Evolutionary conservation across 2,797 vertebrate genomes (phyloP).

Genomic region (Neosilurus hyrtlii): DNA sequence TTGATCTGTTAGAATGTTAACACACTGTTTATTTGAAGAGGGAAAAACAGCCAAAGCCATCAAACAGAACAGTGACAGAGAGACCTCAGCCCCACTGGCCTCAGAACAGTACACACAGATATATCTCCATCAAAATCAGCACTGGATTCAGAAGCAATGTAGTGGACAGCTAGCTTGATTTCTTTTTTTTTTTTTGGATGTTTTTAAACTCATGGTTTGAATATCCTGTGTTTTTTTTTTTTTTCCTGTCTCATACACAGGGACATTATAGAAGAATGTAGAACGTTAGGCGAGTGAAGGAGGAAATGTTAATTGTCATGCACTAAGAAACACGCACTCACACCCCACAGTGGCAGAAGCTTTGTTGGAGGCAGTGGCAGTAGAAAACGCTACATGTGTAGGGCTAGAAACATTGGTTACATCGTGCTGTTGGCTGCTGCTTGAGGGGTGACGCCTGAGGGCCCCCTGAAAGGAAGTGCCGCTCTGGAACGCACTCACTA

Average conservation of each 20-base stretch:
- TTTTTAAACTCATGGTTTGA: conserved; percentile 46
- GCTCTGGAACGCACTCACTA: conserved; percentile 99
- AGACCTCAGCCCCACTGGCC: conserved; percentile 79
- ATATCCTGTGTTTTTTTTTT: conserved; percentile 54
- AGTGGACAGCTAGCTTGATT: conserved; percentile 62
- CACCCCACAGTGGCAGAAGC: conserved; percentile 99
- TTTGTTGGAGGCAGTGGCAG: conserved; percentile 91
- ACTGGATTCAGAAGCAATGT: conserved; percentile 72
- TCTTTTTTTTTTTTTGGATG: neutral
- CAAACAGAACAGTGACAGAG: conserved; percentile 71
- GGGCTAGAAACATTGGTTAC: conserved; percentile 99
- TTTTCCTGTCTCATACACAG: conserved; percentile 45
- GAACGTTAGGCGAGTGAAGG: conserved; percentile 89
- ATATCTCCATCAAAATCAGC: conserved; percentile 69
- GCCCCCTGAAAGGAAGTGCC: conserved; percentile 99
- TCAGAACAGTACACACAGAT: conserved; percentile 81
- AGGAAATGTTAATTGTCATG: conserved; percentile 98
- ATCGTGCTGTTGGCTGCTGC: conserved; percentile 99
- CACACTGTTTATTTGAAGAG: conserved; percentile 51
- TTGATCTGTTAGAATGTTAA: conserved; percentile 63
- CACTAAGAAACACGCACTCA: conserved; percentile 99
- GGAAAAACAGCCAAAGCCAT: conserved; percentile 68
- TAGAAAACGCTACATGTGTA: conserved; percentile 99
- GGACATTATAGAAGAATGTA: conserved; percentile 89
- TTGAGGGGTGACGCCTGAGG: conserved; percentile 99